phyloP scores from a whole-genome alignment of 1,140 invertebrate genomes.

The Halesus radiatus region DNA sequence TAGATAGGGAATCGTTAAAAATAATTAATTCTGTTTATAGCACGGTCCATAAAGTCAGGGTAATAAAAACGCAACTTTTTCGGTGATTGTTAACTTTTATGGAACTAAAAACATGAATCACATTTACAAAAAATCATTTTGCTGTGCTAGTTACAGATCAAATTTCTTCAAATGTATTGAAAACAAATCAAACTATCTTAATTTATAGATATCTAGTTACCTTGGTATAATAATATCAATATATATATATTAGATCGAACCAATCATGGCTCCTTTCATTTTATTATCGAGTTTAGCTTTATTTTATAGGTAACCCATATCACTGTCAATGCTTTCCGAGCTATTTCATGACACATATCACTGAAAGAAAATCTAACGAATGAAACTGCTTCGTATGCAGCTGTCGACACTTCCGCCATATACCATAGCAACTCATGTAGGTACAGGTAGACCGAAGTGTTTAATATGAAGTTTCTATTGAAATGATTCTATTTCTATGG shows the following conservation, averaged over 20 bases:
- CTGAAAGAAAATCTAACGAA: conserved; percentile 27
- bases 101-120: background rate
- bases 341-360: conserved; percentile 4
- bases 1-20: background rate
- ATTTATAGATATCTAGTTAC: too few relatives aligned
- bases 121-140: too few relatives aligned
- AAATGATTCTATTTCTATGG: conserved; percentile 47
- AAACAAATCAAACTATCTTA: too few relatives aligned
- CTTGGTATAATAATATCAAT: background rate
- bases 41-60: background rate
- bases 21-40: background rate
- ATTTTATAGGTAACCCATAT: conserved; percentile 14
- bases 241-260: background rate
- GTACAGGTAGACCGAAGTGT: conserved; percentile 18
- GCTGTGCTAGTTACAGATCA: too few relatives aligned
- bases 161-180: too few relatives aligned
- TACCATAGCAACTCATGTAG: too few relatives aligned
- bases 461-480: conserved; percentile 37
- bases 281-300: too few relatives aligned
- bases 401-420: background rate
- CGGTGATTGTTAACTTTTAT: conserved; percentile 3
- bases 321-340: conserved; percentile 4
- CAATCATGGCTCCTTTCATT: too few relatives aligned
- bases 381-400: background rate
- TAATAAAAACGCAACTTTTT: background rate